Base-by-base conservation (phyloP, 2,797 vertebrate genomes). In the Gallirallus australis region DNA sequence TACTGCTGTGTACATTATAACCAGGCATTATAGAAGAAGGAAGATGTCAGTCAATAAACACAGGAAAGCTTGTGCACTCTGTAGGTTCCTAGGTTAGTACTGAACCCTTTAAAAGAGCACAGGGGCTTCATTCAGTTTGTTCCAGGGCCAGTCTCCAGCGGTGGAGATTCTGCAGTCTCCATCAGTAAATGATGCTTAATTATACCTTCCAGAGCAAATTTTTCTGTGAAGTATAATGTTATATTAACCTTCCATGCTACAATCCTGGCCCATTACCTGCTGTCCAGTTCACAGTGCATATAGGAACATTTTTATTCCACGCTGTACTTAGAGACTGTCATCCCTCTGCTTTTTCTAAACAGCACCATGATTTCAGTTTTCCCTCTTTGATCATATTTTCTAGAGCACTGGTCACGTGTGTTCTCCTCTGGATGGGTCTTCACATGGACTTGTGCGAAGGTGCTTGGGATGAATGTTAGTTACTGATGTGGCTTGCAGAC, bases 331-430 rank as follows among this genome's bases (percentile, higher is more conserved):
- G 7, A 59, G 30, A 52, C 19, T 75, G 24, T 60, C 17, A 48
- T 48, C 28, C 15, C 21, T 64, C 39, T 48, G 12, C 37, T 79
- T 61, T 81, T 65, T 19, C n/a, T 40, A 57, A 86, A 19, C 16
- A 40, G 25, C 30, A 18, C 33, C 5, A 2, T 45, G n/a, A 33
- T 54, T 76, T 33, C 33, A 63, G 11, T 72, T 40, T 42, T 48
- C 7, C 11, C 12, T 72, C 35, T 77, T 73, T 2, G 28, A 7
- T 6, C 6, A 1, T 82, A 21, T 85, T 65, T 80, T n/a, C 30
- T 80, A 4, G 59, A 73, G 39, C 0, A 0, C 21, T 33, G 76
- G 24, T 81, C 6, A 0, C n/a, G 66, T 9, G 2, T 3, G 12
- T 7, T 76, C 15, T 76, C 15, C 70, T 78, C 15, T 40, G 54